Base-by-base conservation (phyloP, 2,113 vertebrate genomes). In the Choloepus hoffmanni region DNA sequence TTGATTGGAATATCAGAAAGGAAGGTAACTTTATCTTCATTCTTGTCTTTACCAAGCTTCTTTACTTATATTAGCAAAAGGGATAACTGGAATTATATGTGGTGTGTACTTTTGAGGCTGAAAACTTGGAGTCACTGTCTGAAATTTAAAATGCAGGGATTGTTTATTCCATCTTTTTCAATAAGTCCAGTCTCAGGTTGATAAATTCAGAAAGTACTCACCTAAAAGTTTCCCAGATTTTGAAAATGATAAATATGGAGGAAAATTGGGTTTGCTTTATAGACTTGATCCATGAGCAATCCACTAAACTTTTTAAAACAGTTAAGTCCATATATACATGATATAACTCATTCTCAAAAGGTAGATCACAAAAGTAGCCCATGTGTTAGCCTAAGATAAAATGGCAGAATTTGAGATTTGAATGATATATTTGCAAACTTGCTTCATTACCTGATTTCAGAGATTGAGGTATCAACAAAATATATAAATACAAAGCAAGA, bases 171-270 rank as follows among this genome's bases (percentile, higher is more conserved):
- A 76, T 1, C 11, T 83, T 90, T 58, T 72, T 2, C 2, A 40
- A 78, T 36, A 79, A 48, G 13, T n/a, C 19, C 58, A 60, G 12
- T 58, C 24, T 86, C 81, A 85, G 19, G 21, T 50, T 67, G 62
- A 74, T 43, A 8, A 53, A 93, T 45, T 82, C 48, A 78, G 28
- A 62, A 82, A 67, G 10, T 65, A 30, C 82, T 88, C 58, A 73
- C 21, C 24, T 83, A 62, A 77, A 93, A 45, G 28, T 74, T 53
- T 55, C 30, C 26, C 24, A 73, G 67, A 62, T 50, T 78, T 16
- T 87, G 23, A 93, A 70, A 96, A 23, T 95, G 33, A 23, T 72
- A 93, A 53, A 79, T 36, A 63, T 28, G 21, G 13, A 70, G 14
- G 7, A 19, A 24, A 78, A 36, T 23, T 48, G 2, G 4, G n/a